A percentile compares a stretch with the other conserved stretches of the same genome.
These are phyloP conservation scores for Chloroclysta siterata DNA, from an alignment of 2,888 invertebrate genomes.

Conservation along the genomic window DNA sequence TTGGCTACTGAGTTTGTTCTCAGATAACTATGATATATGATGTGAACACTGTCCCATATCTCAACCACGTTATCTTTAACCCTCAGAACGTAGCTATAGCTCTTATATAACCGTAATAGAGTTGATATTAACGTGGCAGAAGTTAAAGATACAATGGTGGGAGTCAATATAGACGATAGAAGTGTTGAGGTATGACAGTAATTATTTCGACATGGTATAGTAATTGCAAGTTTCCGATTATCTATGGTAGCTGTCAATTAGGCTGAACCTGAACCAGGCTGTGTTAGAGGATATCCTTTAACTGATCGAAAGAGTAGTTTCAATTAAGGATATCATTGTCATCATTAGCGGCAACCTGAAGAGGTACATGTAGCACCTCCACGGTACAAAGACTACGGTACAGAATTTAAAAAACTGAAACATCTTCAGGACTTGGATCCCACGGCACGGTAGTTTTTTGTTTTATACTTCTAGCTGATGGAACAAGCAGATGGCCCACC, in stretches of 20 bases:
- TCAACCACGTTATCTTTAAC: constrained; percentile 40
- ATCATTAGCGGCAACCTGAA: neutral
- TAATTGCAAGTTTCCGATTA: constrained; percentile 51
- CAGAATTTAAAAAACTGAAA: no score
- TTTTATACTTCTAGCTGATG: no score
- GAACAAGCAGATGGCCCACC: no score
- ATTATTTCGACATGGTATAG: constrained; percentile 57
- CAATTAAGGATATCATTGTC: neutral
- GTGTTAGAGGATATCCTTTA: constrained; percentile 1
- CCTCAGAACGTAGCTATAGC: neutral
- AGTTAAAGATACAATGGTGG: constrained; percentile 20
- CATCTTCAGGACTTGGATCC: no score
- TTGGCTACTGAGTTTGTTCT: constrained; percentile 57
- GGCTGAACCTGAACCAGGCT: neutral
- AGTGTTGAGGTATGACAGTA: constrained; percentile 52
- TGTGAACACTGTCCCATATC: constrained; percentile 52
- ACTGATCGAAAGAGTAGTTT: neutral
- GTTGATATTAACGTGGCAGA: constrained; percentile 15
- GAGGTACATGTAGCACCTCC: no score
- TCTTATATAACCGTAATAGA: constrained; percentile 17
- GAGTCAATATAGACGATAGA: constrained; percentile 45
- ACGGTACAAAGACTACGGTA: no score
- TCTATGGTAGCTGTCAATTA: constrained; percentile 50
- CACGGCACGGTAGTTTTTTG: no score
- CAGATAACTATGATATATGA: constrained; percentile 63